Evolutionary conservation across 2,113 vertebrate species (phyloP).

Genomic region (Microtus ochrogaster): DNA sequence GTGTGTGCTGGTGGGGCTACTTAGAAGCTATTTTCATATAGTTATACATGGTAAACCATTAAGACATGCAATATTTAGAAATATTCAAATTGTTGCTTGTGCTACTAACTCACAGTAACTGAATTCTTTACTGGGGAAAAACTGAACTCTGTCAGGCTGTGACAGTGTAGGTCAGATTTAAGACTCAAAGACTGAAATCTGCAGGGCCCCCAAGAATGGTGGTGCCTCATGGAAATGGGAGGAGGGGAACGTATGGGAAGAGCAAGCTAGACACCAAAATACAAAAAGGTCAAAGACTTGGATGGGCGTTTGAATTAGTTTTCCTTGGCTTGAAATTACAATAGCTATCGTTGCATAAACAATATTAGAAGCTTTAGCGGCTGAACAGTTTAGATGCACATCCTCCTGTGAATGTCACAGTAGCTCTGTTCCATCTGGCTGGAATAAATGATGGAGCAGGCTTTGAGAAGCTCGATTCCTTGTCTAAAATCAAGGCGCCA

Average conservation of each 20-base stretch:
- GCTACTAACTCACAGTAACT: not conserved
- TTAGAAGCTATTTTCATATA: not conserved
- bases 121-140: not conserved
- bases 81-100: not conserved
- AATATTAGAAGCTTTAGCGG: not conserved
- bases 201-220: not conserved
- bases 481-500: not conserved
- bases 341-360: not conserved
- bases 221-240: not conserved
- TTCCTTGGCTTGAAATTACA: not conserved
- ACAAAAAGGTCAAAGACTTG: not conserved
- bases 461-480: not conserved
- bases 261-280: not conserved
- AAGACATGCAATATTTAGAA: not conserved
- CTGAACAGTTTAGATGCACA: not conserved
- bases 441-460: not conserved
- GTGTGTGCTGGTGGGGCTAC: fast-evolving
- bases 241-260: not conserved
- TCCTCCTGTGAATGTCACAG: not conserved
- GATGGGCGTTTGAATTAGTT: not conserved
- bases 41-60: not conserved
- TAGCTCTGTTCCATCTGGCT: not conserved
- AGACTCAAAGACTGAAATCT: not conserved
- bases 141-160: not conserved
- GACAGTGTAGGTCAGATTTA: not conserved